Base-by-base conservation (phyloP, 2,113 vertebrate genomes). In the Tonatia bakeri region DNA sequence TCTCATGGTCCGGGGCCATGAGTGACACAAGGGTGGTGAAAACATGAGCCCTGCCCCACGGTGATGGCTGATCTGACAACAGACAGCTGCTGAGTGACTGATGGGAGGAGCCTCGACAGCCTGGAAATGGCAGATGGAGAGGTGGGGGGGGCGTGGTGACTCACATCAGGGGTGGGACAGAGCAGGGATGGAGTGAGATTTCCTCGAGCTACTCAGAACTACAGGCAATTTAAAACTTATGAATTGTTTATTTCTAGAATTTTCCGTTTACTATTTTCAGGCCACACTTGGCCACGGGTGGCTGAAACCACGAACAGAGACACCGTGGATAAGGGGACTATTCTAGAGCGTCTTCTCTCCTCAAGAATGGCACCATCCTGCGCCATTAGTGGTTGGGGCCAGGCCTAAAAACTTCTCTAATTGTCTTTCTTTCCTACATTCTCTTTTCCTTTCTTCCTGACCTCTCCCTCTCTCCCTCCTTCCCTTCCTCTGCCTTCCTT, bases 401-500 rank as follows among this genome's bases (percentile, higher is more conserved):
- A 12, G 47, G 16, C 45, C 56, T 45, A 5, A 5, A 6, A 5
- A 8, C 40, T 8, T 52, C 52, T 76, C 17, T 3, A 0, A 52
- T 20, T 31, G 0, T 26, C n/a, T 77, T 11, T 9, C 47, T 47
- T 45, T 17, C 33, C 12, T 4, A 7, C 10, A 3, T 38, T 15
- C 6, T 4, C 1, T 24, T 8, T 4, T 12, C 31, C 0, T 28
- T 7, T 4, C 47, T 69, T 14, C 19, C 20, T 22, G n/a, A n/a
- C 24, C 19, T 1, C 13, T 50, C 47, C 22, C 0, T 28, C 5
- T 2, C 61, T 54, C 20, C 19, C 24, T 11, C 12, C 3, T 43
- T 2, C 33, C 4, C 65, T 19, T 6, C 40, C 0, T 4, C 75
- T 24, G 10, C 36, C 72, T 61, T 38, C 38, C 14, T 59, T 31